Evolutionary conservation across 2,888 invertebrate genomes (phyloP).

Genomic region (Phyto melanocephala): DNA sequence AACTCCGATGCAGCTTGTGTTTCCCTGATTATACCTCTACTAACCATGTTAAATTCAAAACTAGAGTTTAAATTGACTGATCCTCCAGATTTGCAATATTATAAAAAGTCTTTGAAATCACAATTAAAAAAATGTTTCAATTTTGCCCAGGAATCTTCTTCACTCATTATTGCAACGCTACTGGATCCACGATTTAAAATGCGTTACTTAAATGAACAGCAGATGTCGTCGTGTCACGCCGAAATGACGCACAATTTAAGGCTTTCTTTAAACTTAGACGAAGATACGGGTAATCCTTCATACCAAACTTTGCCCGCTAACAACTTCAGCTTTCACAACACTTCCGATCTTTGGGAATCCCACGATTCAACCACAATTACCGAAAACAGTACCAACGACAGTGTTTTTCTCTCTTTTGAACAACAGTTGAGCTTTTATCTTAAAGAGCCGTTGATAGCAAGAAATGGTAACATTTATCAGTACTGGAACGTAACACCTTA

Average conservation of each 20-base stretch:
- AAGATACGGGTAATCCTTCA: conserved; percentile 31
- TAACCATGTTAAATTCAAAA: conserved; percentile 57
- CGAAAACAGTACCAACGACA: conserved; percentile 43
- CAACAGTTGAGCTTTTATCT: conserved; percentile 59
- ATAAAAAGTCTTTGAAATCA: conserved; percentile 46
- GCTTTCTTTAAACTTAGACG: conserved; percentile 52
- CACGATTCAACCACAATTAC: conserved; percentile 54
- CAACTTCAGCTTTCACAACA: conserved; percentile 51
- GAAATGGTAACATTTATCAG: conserved; percentile 60
- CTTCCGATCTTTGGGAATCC: conserved; percentile 57
- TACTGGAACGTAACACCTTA: conserved; percentile 61
- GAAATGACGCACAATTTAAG: conserved; percentile 59
- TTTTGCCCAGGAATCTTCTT: conserved; percentile 47
- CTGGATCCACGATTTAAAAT: conserved; percentile 61
- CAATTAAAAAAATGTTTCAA: conserved; percentile 50
- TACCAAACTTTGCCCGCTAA: conserved; percentile 44
- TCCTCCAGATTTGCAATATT: conserved; percentile 39
- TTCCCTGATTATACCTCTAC: conserved; percentile 52
- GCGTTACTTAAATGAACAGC: conserved; percentile 57
- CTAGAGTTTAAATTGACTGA: conserved; percentile 42
- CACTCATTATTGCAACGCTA: conserved; percentile 55
- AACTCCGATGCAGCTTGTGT: conserved; percentile 55
- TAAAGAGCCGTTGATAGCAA: conserved; percentile 55
- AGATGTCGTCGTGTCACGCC: conserved; percentile 54
- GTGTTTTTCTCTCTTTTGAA: conserved; percentile 55